These are phyloP conservation scores for Lagria hirta DNA, from an alignment of 2,888 invertebrate genomes.

Conservation along the genomic window DNA sequence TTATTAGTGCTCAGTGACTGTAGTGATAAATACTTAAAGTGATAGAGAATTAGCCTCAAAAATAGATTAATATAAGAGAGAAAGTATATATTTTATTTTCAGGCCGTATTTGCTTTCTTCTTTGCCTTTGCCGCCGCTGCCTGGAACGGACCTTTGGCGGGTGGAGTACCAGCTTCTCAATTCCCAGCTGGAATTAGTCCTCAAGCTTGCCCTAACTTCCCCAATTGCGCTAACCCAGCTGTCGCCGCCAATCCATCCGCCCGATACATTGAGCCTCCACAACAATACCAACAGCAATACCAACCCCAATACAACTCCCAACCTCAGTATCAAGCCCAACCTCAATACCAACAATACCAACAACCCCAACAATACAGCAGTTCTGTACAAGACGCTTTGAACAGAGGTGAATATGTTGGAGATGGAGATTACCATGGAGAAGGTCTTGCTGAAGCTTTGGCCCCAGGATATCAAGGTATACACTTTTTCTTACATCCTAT, in stretches of 20 bases:
- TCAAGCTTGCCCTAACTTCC: conserved; percentile 46
- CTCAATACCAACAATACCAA: conserved; percentile 23
- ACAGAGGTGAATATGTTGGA: conserved; percentile 47
- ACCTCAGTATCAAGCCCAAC: conserved; percentile 36
- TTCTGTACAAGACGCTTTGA: conserved; percentile 42
- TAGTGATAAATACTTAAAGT: too few species aligned
- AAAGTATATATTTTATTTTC: too few species aligned
- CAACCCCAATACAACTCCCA: conserved; percentile 29
- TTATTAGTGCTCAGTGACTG: conserved; percentile 16
- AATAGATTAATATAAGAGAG: too few species aligned
- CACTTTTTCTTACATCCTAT: background rate
- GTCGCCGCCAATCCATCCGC: conserved; percentile 36
- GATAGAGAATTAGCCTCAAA: background rate
- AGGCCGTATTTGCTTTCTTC: conserved; percentile 44
- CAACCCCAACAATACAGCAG: conserved; percentile 35
- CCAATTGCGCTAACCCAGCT: conserved; percentile 43
- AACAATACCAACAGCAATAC: conserved; percentile 29
- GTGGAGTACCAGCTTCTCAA: conserved; percentile 43
- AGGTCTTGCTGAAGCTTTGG: conserved; percentile 45
- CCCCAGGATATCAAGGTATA: conserved; percentile 40
- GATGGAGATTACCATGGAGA: conserved; percentile 47
- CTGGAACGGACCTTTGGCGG: conserved; percentile 44
- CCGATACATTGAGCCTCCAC: conserved; percentile 26
- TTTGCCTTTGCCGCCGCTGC: conserved; percentile 35
- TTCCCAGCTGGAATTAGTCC: conserved; percentile 46